phyloP scores from a whole-genome alignment of 1,140 invertebrate species.

The Hycleus phaleratus region DNA sequence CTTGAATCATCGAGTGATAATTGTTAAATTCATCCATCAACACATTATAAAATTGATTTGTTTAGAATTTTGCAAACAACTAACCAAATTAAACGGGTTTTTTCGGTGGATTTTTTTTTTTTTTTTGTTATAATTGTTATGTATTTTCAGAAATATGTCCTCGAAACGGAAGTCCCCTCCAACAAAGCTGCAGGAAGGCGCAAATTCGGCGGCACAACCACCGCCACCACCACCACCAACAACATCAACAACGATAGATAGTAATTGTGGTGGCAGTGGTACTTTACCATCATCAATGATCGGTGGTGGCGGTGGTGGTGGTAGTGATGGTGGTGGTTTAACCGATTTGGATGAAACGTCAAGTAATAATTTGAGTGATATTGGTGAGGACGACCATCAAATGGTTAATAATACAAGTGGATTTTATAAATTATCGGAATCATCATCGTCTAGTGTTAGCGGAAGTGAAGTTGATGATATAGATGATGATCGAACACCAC shows the following conservation, averaged over 20 bases:
- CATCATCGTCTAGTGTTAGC: constrained; percentile 46
- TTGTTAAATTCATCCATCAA: too few relatives aligned
- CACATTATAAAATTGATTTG: too few relatives aligned
- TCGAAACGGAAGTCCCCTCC: constrained; percentile 89
- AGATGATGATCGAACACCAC: constrained; percentile 45
- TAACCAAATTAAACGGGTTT: too few relatives aligned
- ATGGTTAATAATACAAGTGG: constrained; percentile 40
- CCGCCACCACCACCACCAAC: constrained; percentile 39
- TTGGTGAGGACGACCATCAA: constrained; percentile 42
- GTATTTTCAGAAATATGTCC: constrained; percentile 76
- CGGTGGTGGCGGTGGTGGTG: constrained; percentile 20
- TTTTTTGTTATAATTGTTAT: constrained; percentile 16
- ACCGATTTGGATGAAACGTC: constrained; percentile 42
- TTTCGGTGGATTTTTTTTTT: not conserved
- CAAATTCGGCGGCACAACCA: constrained; percentile 39
- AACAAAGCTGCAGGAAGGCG: constrained; percentile 79
- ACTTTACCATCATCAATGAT: constrained; percentile 26
- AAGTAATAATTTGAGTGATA: constrained; percentile 40
- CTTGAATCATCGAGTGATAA: too few relatives aligned
- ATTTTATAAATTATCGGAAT: constrained; percentile 51
- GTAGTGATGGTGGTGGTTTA: constrained; percentile 38
- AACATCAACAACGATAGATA: too few relatives aligned
- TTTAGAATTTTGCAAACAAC: too few relatives aligned
- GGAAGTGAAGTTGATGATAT: constrained; percentile 52
- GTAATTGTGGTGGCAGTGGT: too few relatives aligned